Evolutionary conservation across 92 coral and sea anemone genomes (phyloP), one percentile per base, ranked within the genome.

Genomic region (Isaurus tuberculatus): DNA sequence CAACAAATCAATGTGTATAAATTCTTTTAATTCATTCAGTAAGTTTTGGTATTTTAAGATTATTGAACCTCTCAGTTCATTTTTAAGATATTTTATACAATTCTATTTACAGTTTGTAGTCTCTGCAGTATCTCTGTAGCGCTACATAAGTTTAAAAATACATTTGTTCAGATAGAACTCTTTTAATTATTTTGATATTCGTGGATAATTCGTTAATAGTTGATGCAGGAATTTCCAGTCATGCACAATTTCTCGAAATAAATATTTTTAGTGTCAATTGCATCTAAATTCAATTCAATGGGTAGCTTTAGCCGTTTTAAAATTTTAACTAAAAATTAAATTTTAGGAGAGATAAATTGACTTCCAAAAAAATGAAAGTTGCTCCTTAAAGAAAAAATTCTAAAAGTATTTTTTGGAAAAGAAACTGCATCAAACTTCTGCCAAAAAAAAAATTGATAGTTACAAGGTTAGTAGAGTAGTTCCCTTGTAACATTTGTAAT

Each of bases 31-130:
- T 72, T 19, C n/a, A n/a, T 19, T 22, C 51, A 53, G 80, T 75
- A 44, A 75, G 30, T 75, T 58, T 53, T 28, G 65, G 40, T 75
- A 75, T 75, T 75, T 75, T 25, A 22, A 66, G 32, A 51, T 53
- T 51, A 23, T 28, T 10, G 80, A 75, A 32, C 48, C 80, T 53
- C 15, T 75, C 65, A 20, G 65, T 75, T 49, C 65, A 75, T 31
- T 75, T n/a, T 75, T 22, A 65, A 17, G 46, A 17, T 73, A 53
- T 75, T 5, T 53, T 31, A 75, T 48, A 75, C 10, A 55, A 55
- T 55, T 55, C n/a, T 75, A 75, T 75, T 53, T 75, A 75, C 80
- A 75, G 53, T 48, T n/a, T 19, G 80, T 32, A 32, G 65, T 51
- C 32, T 17, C 29, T 51, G 53, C 20, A 25, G 40, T 22, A 9